Evolutionary conservation across 1,140 invertebrate species (phyloP).

Genomic region (Drosophila nigrodunni): DNA sequence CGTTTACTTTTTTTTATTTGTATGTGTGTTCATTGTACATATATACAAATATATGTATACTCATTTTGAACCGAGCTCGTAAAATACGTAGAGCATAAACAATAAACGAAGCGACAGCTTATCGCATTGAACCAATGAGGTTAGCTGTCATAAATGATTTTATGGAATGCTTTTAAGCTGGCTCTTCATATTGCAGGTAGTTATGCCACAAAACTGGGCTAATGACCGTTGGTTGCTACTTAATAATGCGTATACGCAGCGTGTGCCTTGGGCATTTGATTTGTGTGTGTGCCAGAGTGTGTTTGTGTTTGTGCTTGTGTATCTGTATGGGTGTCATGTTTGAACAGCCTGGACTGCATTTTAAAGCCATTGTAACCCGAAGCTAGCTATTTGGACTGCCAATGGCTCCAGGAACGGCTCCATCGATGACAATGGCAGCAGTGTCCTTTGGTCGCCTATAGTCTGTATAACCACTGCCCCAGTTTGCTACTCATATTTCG

Average conservation of each 20-base stretch:
- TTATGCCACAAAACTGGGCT: slow-evolving; percentile 26
- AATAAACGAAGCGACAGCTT: slow-evolving; percentile 32
- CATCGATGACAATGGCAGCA: slow-evolving; percentile 68
- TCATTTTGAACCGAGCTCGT: slow-evolving; percentile 33
- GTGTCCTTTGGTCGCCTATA: slow-evolving; percentile 24
- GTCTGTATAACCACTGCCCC: slow-evolving; percentile 52
- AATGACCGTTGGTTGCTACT: slow-evolving; percentile 25
- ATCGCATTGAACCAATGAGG: slow-evolving; percentile 36
- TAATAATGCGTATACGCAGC: slow-evolving; percentile 40
- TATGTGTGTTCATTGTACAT: too few species aligned
- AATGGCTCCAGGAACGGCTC: neutral
- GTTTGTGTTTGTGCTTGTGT: slow-evolving; percentile 3
- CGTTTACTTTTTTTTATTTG: slow-evolving; percentile 24
- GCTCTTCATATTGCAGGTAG: slow-evolving; percentile 30
- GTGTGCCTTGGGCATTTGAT: slow-evolving; percentile 7
- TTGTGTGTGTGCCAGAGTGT: neutral
- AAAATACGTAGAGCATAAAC: slow-evolving; percentile 32
- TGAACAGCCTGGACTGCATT: slow-evolving; percentile 58
- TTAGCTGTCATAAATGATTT: slow-evolving; percentile 36
- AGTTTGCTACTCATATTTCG: slow-evolving; percentile 66
- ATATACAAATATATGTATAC: neutral
- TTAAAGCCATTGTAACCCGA: slow-evolving; percentile 75
- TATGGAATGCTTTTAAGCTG: slow-evolving; percentile 22
- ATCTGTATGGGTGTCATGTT: slow-evolving; percentile 63
- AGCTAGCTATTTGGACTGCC: slow-evolving; percentile 44